Percentiles rank a stretch among this genome's conserved stretches.
Conservation (phyloP, 1,140 invertebrate species). For the Nephila pilipes region DNA sequence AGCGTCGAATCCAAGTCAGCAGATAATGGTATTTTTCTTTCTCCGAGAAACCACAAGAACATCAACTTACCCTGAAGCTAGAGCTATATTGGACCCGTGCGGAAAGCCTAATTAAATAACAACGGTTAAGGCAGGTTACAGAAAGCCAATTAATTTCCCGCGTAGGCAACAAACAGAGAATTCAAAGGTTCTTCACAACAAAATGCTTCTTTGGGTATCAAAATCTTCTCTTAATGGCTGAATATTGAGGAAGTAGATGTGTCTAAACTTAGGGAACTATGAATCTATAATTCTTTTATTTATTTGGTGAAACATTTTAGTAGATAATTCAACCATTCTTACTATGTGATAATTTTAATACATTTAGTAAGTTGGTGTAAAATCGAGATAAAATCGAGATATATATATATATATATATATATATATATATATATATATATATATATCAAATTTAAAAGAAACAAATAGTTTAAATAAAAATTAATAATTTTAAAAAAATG, state of each 20-base stretch:
- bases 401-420: too few species aligned
- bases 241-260: neutral
- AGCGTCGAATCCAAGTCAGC: constrained; percentile 64
- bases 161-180: constrained; percentile 56
- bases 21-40: constrained; percentile 70
- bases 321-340: too few species aligned
- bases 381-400: too few species aligned
- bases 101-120: constrained; percentile 73
- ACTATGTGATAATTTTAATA: too few species aligned
- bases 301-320: too few species aligned
- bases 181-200: constrained; percentile 48
- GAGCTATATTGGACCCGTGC: constrained; percentile 71
- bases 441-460: too few species aligned
- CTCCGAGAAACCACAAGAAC: constrained; percentile 64
- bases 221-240: neutral
- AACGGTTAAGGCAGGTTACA: constrained; percentile 71
- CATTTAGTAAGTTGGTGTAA: too few species aligned
- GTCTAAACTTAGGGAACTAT: neutral
- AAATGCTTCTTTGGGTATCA: neutral
- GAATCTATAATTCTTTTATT: too few species aligned
- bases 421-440: too few species aligned
- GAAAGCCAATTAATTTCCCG: constrained; percentile 74
- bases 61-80: constrained; percentile 69
- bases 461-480: too few species aligned
- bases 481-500: too few species aligned